Conservation (phyloP, 2,113 vertebrate genomes). For the Mola mola region DNA sequence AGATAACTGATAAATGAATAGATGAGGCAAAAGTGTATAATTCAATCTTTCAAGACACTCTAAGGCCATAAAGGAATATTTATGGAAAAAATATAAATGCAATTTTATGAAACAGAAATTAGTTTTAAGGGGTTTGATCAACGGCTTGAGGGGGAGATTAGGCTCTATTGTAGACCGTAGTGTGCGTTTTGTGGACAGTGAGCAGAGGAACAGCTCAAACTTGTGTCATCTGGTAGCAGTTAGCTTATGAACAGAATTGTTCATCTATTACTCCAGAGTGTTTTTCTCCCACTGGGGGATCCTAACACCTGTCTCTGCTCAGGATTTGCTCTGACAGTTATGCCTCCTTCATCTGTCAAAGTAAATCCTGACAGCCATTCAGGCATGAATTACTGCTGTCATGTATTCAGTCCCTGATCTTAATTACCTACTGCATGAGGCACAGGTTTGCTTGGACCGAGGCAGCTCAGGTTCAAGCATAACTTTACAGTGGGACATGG, state of each 20-base stretch:
- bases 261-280: slow-evolving; percentile 21
- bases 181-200: no score
- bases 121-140: no score
- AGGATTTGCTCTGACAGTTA: slow-evolving; percentile 44
- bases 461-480: slow-evolving; percentile 53
- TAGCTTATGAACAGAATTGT: slow-evolving; percentile 11
- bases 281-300: slow-evolving; percentile 23
- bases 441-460: slow-evolving; percentile 21
- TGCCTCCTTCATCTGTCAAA: slow-evolving; percentile 42
- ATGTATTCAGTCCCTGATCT: slow-evolving; percentile 59
- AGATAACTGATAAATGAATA: no score
- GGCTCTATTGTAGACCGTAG: no score
- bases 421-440: slow-evolving; percentile 67
- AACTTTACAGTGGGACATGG: slow-evolving; percentile 44
- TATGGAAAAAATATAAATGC: no score
- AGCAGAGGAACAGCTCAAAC: background rate
- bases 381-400: slow-evolving; percentile 42
- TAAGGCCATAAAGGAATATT: no score
- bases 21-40: no score
- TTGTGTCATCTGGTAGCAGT: background rate
- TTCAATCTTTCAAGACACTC: no score
- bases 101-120: no score
- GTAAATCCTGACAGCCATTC: slow-evolving; percentile 51
- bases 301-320: slow-evolving; percentile 34
- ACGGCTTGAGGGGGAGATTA: no score